Base-by-base conservation (phyloP, 2,888 invertebrate genomes). In the Pollenia griseotomentosa region DNA sequence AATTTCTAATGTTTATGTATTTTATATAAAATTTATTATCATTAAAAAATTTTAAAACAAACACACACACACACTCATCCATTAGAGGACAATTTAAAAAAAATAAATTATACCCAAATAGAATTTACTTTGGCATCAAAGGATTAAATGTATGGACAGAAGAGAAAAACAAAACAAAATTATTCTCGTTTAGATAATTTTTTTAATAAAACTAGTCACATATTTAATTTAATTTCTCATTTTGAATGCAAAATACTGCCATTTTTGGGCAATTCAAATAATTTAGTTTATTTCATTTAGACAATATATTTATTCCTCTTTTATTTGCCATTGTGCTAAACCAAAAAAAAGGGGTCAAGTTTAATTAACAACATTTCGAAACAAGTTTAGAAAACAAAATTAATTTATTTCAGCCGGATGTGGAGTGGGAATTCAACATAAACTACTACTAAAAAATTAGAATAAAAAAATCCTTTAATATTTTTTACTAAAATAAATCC, bases 1-100 rank as follows among this genome's bases (percentile, higher is more conserved):
- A 66, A 75, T 75, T 82, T 83, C 61, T 53, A 75, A 83, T 75
- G 70, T 70, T 75, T 83, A 75, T 83, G 53, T 75, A 61, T 83
- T 68, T 75, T 33, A 40, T 75, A 61, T 83, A 55, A 70, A 75
- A 75, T 83, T 83, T 83, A 83, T 83, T 75, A 68, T 63, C 75
- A 75, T 70, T 70, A 53, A 23, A 75, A 75, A 83, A 70, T 83
- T 70, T 68, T 53, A 73, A 75, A 68, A 61, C 3, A 11, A 11
- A 44, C 23, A 19, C 6, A 66, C 6, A 11, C 11, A 44, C 23
- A 19, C 6, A 66, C 33, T 53, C n/a, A 66, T 16, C 42, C 79
- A 59, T 46, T 11, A 55, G 66, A 68, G 78, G 59, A 44, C 19
- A 8, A 48, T 61, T 51, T 51, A 12, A 8, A 1, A 0, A 4